Evolutionary conservation across 2,113 vertebrate genomes (phyloP).

Genomic region (Lates calcarifer): DNA sequence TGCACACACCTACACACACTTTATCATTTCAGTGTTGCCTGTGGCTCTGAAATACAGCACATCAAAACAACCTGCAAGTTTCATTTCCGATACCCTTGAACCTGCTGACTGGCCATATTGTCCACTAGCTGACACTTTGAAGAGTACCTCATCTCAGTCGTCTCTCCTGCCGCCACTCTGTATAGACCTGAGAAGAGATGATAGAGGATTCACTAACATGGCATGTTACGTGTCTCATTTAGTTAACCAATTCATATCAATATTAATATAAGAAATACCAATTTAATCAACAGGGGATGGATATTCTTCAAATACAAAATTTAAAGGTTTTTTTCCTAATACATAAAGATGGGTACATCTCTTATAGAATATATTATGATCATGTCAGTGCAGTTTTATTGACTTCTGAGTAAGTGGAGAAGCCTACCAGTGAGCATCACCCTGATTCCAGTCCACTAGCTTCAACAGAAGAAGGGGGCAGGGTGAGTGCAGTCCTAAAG

Average conservation of each 20-base stretch:
- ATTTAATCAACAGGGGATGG: not conserved
- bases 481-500: slow-evolving; percentile 45
- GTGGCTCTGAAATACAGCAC: slow-evolving; percentile 80
- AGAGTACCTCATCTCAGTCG: slow-evolving; percentile 56
- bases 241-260: not conserved
- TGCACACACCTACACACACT: slow-evolving; percentile 43
- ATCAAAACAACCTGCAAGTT: slow-evolving; percentile 78
- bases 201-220: not conserved
- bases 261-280: not conserved
- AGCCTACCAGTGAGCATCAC: slow-evolving; percentile 13
- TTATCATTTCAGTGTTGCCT: slow-evolving; percentile 77
- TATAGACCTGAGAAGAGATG: slow-evolving; percentile 46
- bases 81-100: slow-evolving; percentile 71
- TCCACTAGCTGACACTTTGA: slow-evolving; percentile 72
- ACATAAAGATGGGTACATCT: not conserved
- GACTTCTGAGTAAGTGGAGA: not conserved
- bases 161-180: slow-evolving; percentile 20
- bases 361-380: not conserved
- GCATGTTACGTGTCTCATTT: not conserved
- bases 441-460: slow-evolving; percentile 3
- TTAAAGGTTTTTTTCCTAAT: not conserved
- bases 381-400: slow-evolving; percentile 19
- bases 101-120: slow-evolving; percentile 76
- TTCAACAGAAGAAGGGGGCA: slow-evolving; percentile 39
- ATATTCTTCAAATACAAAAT: slow-evolving; percentile 3